Evolutionary conservation across 2,888 invertebrate species (phyloP), one percentile per base, ranked within the genome.

Genomic region (Drosophila atripex): DNA sequence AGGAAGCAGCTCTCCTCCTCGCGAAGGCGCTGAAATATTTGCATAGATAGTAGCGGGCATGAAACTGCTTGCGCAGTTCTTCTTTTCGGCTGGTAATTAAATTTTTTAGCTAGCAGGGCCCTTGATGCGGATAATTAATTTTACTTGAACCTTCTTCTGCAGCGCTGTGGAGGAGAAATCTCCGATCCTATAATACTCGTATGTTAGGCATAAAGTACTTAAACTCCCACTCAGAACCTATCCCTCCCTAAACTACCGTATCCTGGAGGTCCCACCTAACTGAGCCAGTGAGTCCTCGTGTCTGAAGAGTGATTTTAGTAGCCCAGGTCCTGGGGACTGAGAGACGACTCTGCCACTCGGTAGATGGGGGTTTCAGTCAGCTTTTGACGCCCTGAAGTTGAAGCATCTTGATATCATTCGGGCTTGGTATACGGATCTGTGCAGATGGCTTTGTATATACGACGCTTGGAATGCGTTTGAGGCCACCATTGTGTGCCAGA

Each of bases 71-170:
- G 75, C 66, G 47, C 52, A 28, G 52, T 39, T 59, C 61, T 65
- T 76, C 14, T 57, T 28, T 61, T 54, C 32, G 66, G 63, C 45
- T 78, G 71, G 78, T 84, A 80, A 83, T 83, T 80, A 80, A 78
- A 78, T 82, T 76, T 71, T 23, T 46, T 55, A 46, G 41, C 41
- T 12, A n/a, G 23, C 25, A 25, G n/a, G 28, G 8, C 45, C n/a
- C 9, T 43, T 25, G 18, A 16, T 45, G n/a, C 9, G 45, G 23
- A 30, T 32, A 23, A 12, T 35, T n/a, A 35, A 35, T n/a, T 35
- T 35, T 35, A 35, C n/a, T 35, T 35, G 1, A 6, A 28, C 28
- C 9, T 3, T 28, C 28, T 28, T 25, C 28, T 28, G 28, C 8
- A 8, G 8, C 8, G 1, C 28, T 28, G 2, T 9, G 9, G 25